A percentile compares a stretch with the other conserved stretches of the same genome.
Evolutionary conservation across 2,113 vertebrate species (phyloP).

Genomic region (Syngnathus floridae): DNA sequence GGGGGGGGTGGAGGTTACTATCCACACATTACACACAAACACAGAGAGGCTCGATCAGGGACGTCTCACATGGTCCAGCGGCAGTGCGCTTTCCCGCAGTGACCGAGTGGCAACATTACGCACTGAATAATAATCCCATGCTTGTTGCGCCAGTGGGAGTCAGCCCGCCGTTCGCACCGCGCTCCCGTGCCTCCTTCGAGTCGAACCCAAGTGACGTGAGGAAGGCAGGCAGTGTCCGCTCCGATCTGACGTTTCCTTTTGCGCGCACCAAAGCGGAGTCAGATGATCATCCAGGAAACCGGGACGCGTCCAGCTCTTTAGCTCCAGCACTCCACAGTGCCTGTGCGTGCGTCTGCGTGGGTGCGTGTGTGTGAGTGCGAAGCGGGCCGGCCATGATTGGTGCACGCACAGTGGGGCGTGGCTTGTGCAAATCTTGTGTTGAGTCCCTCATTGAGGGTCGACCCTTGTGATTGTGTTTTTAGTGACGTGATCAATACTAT

Average conservation of each 20-base stretch:
- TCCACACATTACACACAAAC: conserved; percentile 63
- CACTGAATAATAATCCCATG: conserved; percentile 64
- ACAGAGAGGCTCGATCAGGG: conserved; percentile 72
- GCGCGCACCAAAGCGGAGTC: conserved; percentile 21
- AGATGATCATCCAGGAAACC: conserved; percentile 3
- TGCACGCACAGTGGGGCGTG: conserved; percentile 11
- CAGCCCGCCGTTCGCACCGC: conserved; percentile 53
- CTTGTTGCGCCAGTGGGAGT: conserved; percentile 53
- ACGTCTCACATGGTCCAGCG: conserved; percentile 70
- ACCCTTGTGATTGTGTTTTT: too few species aligned
- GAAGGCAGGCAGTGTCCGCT: not conserved
- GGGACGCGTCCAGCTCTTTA: conserved; percentile 17
- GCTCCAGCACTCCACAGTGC: not conserved
- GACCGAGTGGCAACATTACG: conserved; percentile 70
- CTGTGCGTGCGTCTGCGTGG: not conserved
- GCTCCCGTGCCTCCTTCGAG: conserved; percentile 19
- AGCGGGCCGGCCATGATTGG: conserved; percentile 7
- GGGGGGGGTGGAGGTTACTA: not conserved
- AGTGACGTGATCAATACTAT: too few species aligned
- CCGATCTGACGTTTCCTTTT: conserved; percentile 2
- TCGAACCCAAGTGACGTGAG: conserved; percentile 22
- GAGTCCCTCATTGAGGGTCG: too few species aligned
- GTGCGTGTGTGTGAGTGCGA: not conserved
- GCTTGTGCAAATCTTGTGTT: conserved; percentile 14
- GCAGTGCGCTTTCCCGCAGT: conserved; percentile 51